phyloP scores from a whole-genome alignment of 2,888 invertebrate species.

The Margaritifera margaritifera region DNA sequence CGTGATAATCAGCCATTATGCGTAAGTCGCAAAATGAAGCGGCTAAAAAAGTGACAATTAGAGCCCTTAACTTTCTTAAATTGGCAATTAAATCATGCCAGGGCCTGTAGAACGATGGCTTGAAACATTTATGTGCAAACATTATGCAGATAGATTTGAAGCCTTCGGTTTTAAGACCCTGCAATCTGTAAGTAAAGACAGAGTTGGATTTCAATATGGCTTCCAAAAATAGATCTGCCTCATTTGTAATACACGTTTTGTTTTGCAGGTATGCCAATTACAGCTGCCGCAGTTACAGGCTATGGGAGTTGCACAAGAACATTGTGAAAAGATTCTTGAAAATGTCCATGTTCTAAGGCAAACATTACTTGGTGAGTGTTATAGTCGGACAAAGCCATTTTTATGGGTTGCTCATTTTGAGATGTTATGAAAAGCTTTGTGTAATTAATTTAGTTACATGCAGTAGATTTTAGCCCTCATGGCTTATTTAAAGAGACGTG shows the following conservation, averaged over 20 bases:
- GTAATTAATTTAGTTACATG: no score
- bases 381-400: neutral
- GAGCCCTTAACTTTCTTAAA: neutral
- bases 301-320: constrained; percentile 65
- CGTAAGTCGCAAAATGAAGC: constrained; percentile 54
- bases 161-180: constrained; percentile 67
- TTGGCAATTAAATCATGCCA: constrained; percentile 46
- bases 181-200: constrained; percentile 59
- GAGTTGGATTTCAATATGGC: constrained; percentile 39
- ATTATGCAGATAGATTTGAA: constrained; percentile 65
- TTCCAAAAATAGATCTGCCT: constrained; percentile 16
- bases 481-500: no score
- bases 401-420: neutral
- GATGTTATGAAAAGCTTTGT: no score
- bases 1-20: constrained; percentile 70
- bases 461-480: no score
- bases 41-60: constrained; percentile 11
- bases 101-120: constrained; percentile 67
- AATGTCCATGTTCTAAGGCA: constrained; percentile 64
- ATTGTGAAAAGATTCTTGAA: constrained; percentile 63
- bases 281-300: constrained; percentile 58
- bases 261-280: constrained; percentile 64
- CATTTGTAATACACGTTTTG: constrained; percentile 8
- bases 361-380: constrained; percentile 59
- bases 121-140: constrained; percentile 68